Evolutionary conservation across 2,797 vertebrate genomes (phyloP), one percentile per base, ranked within the genome.

Genomic region (Glossophaga mutica): DNA sequence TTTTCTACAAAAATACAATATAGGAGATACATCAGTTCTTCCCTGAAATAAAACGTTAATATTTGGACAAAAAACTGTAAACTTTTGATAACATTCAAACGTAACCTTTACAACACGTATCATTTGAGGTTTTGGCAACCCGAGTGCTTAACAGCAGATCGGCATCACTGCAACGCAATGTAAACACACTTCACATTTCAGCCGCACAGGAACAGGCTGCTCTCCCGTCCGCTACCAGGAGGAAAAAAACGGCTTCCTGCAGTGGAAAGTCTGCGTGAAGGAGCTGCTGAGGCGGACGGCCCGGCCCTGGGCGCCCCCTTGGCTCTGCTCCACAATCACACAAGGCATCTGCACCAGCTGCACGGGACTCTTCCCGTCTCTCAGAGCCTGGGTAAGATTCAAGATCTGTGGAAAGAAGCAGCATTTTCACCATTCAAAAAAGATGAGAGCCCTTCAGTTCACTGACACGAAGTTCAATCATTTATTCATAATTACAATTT

Each of bases 321-420:
- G 98, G 84, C 99, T 99, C 84, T 99, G 98, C 87, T 99, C 99
- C 98, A 99, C 99, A 44, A 99, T 98, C 96, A 99, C 99, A 22
- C 99, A 99, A 0, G 99, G 99, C 99, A 99, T 99, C 98, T 99
- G 99, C 5, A 99, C 99, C 74, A 99, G 98, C 98, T 99, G 99
- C 95, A 99, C 98, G 14, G 99, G 99, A 95, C 99, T 99, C 97
- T 99, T 99, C 5, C 98, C 99, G 1, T 99, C 99, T 97, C 99
- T 99, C 94, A 99, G 91, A 0, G 99, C 99, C 98, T 99, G 99
- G 68, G 99, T 99, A 96, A 99, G 99, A 96, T 99, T 99, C 98
- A 99, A 96, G 95, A 99, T 99, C 99, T 99, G 94, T 18, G 97
- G 87, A 29, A 91, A 87, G 52, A 48, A 65, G 92, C 87, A 67